Evolutionary conservation across 2,888 invertebrate species (phyloP), one percentile per base, ranked within the genome.

Genomic region (Dynastes hyllus): DNA sequence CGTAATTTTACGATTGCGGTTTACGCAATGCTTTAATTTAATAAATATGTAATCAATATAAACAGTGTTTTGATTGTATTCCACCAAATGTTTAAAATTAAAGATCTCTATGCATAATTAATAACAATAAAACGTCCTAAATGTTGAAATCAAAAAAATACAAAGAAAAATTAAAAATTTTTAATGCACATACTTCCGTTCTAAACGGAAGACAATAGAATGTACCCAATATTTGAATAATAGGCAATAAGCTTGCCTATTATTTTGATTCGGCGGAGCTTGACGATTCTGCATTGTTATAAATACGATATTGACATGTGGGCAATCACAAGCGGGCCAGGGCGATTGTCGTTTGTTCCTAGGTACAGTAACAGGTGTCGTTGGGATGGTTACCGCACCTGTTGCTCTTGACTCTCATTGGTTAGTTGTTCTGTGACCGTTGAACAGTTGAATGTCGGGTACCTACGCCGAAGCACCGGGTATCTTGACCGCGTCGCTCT

Each of bases 301-400:
- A 58, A 22, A 22, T 22, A 8, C 16, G 16, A 16, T 16, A 22
- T 16, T 53, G 13, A 5, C 5, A n/a, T 16, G n/a, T 53, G 13
- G 53, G n/a, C 11, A 13, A 53, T 53, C 13, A n/a, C 16, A 53
- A 53, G 53, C 53, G 16, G 53, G 22, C 55, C 55, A 58, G 37
- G 76, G 29, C 53, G 40, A 51, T 45, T 61, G 45, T 58, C 65
- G 53, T 37, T 63, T 40, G 58, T 78, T 78, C 45, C 11, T 58
- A 69, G 32, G 45, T 45, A 11, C 29, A 11, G 51, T 50, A 78
- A 78, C 78, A 78, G 78, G 78, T 78, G 73, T 58, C 76, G 76
- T 40, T 40, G 66, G 32, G 66, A 32, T 45, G 66, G 73, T 40
- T 55, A 27, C 53, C 51, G 67, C 76, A 76, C 76, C 67, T 76